Base-by-base conservation (phyloP, 2,113 vertebrate genomes). In the Corvus hawaiiensis region DNA sequence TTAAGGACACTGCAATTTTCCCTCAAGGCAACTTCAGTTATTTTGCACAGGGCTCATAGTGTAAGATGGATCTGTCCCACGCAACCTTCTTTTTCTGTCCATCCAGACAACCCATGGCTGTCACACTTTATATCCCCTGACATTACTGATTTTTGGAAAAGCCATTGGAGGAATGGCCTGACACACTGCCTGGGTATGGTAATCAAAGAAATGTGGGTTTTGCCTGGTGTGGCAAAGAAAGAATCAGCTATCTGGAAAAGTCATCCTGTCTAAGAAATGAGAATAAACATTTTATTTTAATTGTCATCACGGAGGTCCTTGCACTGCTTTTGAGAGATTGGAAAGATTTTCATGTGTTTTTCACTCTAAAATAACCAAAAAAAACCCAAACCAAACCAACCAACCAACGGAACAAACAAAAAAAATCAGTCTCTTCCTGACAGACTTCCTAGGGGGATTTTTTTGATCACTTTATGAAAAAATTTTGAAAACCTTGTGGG, bases 131-230 rank as follows among this genome's bases (percentile, higher is more conserved):
- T 52, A 52, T 39, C 14, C 51, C 64, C 54, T 54, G n/a, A 54
- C 20, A 16, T 3, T 10, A 12, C 9, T 33, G 10, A 20, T 32
- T 81, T 81, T 89, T 89, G 23, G 28, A 78, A 91, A 94, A 49
- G 10, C 19, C 41, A 7, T 28, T 49, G 22, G 39, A 95, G 17
- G 13, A 78, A 84, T 67, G 9, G 11, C 14, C 20, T 67, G 32
- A 59, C 43, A 71, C 0, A 0, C 54, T 55, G 18, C 33, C 52
- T 85, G 43, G 2, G 8, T 46, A 48, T 5, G 21, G 22, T 28
- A 58, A 37, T n/a, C 22, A 82, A 78, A 87, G 37, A 71, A 82
- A 59, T 71, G n/a, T 43, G 56, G 6, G 13, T 82, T 83, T 90
- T 32, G 41, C 71, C 11, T 79, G 11, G 2, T 5, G 1, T 33